Evolutionary conservation across 23 tunicate genomes (phyloP).

Genomic region (Diplosoma virens): DNA sequence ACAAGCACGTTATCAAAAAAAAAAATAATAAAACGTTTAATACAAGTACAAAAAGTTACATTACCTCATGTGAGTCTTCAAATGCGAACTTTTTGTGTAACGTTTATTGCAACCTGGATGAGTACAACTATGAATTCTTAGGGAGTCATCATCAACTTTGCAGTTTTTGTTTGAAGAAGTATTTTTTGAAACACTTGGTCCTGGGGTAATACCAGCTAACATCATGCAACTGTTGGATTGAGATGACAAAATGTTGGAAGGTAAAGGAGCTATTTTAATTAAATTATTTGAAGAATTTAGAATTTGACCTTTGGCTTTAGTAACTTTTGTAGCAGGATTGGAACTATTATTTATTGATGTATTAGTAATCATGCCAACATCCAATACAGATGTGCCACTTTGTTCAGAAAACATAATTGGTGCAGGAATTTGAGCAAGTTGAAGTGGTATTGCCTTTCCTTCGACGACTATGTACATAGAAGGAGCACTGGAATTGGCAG

Average conservation of each 20-base stretch:
- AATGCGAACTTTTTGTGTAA: conserved; percentile 85
- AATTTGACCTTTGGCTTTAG: no score
- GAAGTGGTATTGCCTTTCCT: conserved; percentile 58
- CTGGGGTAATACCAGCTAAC: conserved; percentile 77
- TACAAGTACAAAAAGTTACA: background rate
- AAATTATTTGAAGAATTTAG: conserved; percentile 40
- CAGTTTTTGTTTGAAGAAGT: background rate
- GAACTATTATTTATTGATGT: background rate
- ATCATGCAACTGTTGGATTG: conserved; percentile 69
- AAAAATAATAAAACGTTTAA: background rate
- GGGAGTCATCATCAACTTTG: conserved; percentile 26
- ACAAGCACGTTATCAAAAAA: no score
- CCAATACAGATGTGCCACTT: background rate
- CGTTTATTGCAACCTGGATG: conserved; percentile 67
- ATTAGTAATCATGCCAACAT: background rate
- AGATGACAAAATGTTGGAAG: conserved; percentile 40
- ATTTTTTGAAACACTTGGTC: background rate
- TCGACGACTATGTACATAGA: conserved; percentile 61
- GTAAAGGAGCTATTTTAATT: conserved; percentile 80
- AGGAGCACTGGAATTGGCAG: background rate
- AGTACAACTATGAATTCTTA: conserved; percentile 67
- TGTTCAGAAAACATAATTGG: background rate
- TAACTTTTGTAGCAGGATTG: background rate
- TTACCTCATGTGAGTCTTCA: conserved; percentile 87
- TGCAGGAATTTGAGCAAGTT: conserved; percentile 56